Evolutionary conservation across 2,888 invertebrate species (phyloP).

Genomic region (Pyrrhosoma nymphula): DNA sequence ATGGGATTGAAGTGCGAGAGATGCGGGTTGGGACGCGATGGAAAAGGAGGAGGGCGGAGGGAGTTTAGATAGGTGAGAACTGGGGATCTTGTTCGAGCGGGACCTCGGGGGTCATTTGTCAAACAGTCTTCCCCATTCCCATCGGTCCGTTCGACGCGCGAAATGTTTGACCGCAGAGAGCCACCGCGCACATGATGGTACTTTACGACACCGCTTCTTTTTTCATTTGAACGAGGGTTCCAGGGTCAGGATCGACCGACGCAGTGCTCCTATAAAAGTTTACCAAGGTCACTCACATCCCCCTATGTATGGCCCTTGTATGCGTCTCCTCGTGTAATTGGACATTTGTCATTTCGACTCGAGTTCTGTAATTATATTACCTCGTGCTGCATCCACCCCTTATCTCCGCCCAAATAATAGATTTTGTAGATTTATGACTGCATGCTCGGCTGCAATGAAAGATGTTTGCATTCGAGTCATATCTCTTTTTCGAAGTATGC

Average conservation of each 20-base stretch:
- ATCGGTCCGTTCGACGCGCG: background rate
- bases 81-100: background rate
- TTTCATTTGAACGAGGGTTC: background rate
- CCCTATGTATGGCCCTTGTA: background rate
- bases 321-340: background rate
- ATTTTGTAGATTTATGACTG: too few species aligned
- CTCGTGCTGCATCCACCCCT: too few species aligned
- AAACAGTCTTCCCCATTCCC: background rate
- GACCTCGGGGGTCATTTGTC: constrained; percentile 15
- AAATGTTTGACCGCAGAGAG: background rate
- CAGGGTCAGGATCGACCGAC: background rate
- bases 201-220: background rate
- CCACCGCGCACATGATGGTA: background rate
- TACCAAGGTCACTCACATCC: background rate
- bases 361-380: background rate
- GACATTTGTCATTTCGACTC: background rate
- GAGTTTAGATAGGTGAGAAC: background rate
- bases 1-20: background rate
- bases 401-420: too few species aligned
- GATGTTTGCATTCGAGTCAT: too few species aligned
- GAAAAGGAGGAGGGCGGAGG: background rate
- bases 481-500: too few species aligned
- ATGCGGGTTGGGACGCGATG: background rate
- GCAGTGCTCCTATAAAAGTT: background rate
- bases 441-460: too few species aligned